Evolutionary conservation across 2,888 invertebrate genomes (phyloP).

Genomic region (Cheilosia variabilis): DNA sequence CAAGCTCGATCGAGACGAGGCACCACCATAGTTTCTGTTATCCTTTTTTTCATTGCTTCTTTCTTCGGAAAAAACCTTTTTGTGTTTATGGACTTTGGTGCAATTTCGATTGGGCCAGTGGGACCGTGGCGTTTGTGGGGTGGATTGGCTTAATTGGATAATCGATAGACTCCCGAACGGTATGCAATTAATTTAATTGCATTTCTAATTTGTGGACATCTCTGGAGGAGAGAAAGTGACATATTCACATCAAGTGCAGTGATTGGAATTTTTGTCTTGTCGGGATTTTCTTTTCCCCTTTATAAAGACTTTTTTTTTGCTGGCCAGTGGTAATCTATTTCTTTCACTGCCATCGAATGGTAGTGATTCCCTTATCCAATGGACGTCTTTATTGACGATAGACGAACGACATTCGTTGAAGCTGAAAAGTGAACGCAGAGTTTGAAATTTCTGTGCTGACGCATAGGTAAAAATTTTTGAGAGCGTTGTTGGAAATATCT

Average conservation of each 20-base stretch:
- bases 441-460: not conserved
- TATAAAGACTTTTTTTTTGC: not conserved
- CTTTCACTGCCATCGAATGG: not conserved
- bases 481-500: too few species aligned
- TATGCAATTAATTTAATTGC: conserved; percentile 74
- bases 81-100: conserved; percentile 29
- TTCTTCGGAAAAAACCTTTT: conserved; percentile 38
- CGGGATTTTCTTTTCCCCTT: conserved; percentile 19
- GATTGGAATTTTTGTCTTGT: conserved; percentile 45
- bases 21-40: conserved; percentile 30
- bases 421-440: not conserved
- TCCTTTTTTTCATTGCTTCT: conserved; percentile 20
- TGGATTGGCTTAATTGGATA: conserved; percentile 65
- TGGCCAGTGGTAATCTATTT: not conserved
- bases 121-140: conserved; percentile 3
- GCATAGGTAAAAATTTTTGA: too few species aligned
- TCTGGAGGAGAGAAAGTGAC: conserved; percentile 54
- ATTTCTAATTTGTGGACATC: conserved; percentile 71
- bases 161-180: conserved; percentile 59
- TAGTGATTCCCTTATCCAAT: conserved; percentile 29
- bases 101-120: conserved; percentile 43
- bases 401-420: not conserved
- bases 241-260: conserved; percentile 53
- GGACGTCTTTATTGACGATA: conserved; percentile 43
- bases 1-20: conserved; percentile 13